These are phyloP conservation scores for Caenorhabditis remanei DNA, from an alignment of 1,140 invertebrate genomes.

Conservation along the genomic window DNA sequence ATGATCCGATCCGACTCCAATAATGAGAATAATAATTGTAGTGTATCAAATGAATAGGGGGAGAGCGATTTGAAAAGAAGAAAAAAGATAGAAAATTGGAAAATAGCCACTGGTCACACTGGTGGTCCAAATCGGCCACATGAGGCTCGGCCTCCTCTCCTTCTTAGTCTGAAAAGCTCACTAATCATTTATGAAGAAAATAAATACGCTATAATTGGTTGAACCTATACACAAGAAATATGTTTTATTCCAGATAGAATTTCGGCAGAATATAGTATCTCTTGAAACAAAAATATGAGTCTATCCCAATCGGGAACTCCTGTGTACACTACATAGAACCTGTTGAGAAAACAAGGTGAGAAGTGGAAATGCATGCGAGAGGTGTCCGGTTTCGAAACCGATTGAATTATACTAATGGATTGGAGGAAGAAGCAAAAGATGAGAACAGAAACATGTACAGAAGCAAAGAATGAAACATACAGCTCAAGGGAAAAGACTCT, in stretches of 20 bases:
- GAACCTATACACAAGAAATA: too few species aligned
- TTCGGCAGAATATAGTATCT: too few species aligned
- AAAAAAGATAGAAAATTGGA: neutral
- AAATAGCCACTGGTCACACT: constrained; percentile 22
- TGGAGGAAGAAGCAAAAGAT: neutral
- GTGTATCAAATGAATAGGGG: constrained; percentile 41
- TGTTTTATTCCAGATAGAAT: too few species aligned
- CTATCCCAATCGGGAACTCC: too few species aligned
- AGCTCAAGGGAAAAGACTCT: neutral
- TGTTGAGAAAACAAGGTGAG: constrained; percentile 49
- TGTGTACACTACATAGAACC: constrained; percentile 4
- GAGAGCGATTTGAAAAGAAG: neutral
- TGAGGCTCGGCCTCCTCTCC: neutral
- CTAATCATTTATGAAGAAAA: neutral
- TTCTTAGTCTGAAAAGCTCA: neutral
- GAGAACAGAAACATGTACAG: constrained; percentile 1
- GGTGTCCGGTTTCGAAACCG: constrained; percentile 44
- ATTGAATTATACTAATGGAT: constrained; percentile 51
- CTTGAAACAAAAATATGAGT: too few species aligned
- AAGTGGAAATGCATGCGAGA: constrained; percentile 46
- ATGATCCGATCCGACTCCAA: constrained; percentile 29
- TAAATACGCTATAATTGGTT: too few species aligned
- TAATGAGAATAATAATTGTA: constrained; percentile 51
- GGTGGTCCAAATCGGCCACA: constrained; percentile 13
- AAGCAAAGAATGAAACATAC: constrained; percentile 3